Percentiles rank a stretch among this genome's conserved stretches.
These are phyloP conservation scores for Chrysaora quinquecirrha DNA, from an alignment of 30 jellyfish, hydroid and myxozoan species.

Conservation along the genomic window DNA sequence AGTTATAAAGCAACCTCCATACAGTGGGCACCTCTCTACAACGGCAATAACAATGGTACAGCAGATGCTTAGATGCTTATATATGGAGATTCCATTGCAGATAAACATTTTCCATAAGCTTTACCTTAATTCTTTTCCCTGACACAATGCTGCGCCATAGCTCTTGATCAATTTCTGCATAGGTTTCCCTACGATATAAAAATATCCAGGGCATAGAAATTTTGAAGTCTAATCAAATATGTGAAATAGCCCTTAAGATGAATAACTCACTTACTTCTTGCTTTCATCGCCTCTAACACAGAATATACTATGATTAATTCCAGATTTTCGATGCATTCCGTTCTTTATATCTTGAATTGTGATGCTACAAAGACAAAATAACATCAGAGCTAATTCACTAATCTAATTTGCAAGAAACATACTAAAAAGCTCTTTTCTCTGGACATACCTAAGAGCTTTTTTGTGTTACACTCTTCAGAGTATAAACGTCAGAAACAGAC, in stretches of 20 bases:
- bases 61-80: too few relatives aligned
- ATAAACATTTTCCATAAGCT: too few relatives aligned
- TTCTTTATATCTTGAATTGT: constrained; percentile 43
- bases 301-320: constrained; percentile 48
- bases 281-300: constrained; percentile 27
- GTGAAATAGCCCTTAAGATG: not conserved
- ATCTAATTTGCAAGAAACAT: too few relatives aligned
- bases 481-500: too few relatives aligned
- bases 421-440: too few relatives aligned
- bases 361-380: constrained; percentile 22
- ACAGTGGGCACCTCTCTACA: too few relatives aligned
- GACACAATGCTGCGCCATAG: constrained; percentile 17
- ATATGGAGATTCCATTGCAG: too few relatives aligned
- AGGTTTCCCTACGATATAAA: constrained; percentile 1
- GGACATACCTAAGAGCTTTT: too few relatives aligned
- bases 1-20: too few relatives aligned
- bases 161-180: constrained; percentile 3
- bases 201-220: not conserved
- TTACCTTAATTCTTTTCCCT: constrained; percentile 44
- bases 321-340: constrained; percentile 48
- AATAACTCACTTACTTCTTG: constrained; percentile 13
- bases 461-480: too few relatives aligned
- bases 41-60: too few relatives aligned
- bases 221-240: not conserved
- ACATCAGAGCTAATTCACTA: not conserved